phyloP scores from a whole-genome alignment of 2,888 invertebrate species.

The Phortica magna region DNA sequence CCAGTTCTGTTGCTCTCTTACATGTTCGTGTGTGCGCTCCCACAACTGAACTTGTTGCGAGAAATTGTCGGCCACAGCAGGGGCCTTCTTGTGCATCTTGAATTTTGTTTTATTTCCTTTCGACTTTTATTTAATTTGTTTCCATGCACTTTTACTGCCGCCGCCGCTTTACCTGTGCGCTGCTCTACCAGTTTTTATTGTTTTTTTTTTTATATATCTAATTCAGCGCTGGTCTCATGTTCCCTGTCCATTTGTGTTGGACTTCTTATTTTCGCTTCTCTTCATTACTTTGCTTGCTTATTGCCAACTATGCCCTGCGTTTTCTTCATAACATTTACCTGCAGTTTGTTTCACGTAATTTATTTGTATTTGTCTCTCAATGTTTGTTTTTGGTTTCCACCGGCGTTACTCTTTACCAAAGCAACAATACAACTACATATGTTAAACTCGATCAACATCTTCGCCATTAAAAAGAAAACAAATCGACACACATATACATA shows the following conservation, averaged over 20 bases:
- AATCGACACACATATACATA: neutral
- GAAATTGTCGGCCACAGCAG: neutral
- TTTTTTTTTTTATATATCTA: too few species aligned
- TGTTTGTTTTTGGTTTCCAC: constrained; percentile 34
- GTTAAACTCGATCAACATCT: constrained; percentile 5
- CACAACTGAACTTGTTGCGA: constrained; percentile 17
- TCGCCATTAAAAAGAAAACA: neutral
- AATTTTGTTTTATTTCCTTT: neutral
- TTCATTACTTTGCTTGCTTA: neutral
- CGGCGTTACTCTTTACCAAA: constrained; percentile 29
- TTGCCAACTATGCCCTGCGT: neutral
- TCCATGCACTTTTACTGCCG: constrained; percentile 21
- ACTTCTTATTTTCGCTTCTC: neutral
- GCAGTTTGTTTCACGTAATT: neutral
- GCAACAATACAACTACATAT: neutral
- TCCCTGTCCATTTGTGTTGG: neutral
- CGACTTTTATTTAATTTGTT: constrained; percentile 19
- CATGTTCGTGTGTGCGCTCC: neutral
- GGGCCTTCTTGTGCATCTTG: neutral
- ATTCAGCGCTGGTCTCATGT: neutral
- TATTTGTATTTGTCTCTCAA: neutral
- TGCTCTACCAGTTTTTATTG: neutral
- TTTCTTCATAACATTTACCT: neutral
- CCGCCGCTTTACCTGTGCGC: constrained; percentile 15
- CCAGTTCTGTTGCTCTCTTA: neutral